Base-by-base conservation (phyloP, 2,888 invertebrate genomes). In the Halictus quadricinctus region DNA sequence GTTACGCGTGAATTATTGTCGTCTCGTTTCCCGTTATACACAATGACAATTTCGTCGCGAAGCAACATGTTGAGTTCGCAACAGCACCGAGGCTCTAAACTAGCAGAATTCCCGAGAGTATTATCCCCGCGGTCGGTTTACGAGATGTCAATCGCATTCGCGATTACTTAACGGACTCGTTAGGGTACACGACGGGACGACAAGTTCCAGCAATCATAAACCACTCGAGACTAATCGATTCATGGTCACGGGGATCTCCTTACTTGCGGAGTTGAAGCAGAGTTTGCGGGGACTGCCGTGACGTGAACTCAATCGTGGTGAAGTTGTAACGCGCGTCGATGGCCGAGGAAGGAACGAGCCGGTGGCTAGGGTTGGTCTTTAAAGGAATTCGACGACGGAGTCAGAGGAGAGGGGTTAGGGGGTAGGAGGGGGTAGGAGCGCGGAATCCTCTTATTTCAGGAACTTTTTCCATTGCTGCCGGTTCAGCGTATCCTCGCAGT, bases 241-340 rank as follows among this genome's bases (percentile, higher is more conserved):
- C 50, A n/a, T 15, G n/a, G 70, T 43, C n/a, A n/a, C 43, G 43
- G 43, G 1, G 41, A 70, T 70, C 43, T 70, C n/a, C 70, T 70
- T 70, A 41, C 70, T 70, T 41, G 10, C n/a, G n/a, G 43, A 70
- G 66, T 36, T 36, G 10, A 41, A 36, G 36, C 66, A 36, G 41
- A 70, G n/a, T 43, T 41, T 70, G 41, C n/a, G 12, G 41, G 5
- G n/a, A 43, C 70, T 43, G 70, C 70, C 70, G 41, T 70, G 43
- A 41, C 70, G 43, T n/a, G 41, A n/a, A 70, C 70, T n/a, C 5
- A 70, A 43, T 43, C 70, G 41, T 41, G 70, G 41, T 41, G 70
- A 70, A 70, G 70, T 70, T 70, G 41, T n/a, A n/a, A 70, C 43
- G n/a, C 21, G 21, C 70, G 41, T n/a, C 70, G 70, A 70, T 70